A percentile compares a stretch with the other conserved stretches of the same genome.
phyloP scores from a whole-genome alignment of 2,113 vertebrate genomes.

The Psettodes erumei region DNA sequence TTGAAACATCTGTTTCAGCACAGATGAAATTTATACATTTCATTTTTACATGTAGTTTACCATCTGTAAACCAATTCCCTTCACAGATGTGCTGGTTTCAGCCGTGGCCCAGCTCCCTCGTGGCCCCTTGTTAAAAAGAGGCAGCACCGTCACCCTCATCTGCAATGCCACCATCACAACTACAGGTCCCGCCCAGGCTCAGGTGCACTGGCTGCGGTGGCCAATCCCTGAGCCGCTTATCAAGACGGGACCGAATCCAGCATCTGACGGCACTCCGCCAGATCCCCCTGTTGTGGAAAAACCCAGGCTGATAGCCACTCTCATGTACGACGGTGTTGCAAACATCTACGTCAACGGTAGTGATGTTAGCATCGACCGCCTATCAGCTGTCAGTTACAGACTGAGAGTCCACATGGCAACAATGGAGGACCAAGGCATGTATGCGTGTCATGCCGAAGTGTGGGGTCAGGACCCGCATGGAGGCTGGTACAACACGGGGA shows the following conservation, averaged over 20 bases:
- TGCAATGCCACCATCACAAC: conserved; percentile 87
- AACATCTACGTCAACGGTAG: conserved; percentile 71
- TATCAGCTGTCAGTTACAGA: conserved; percentile 81
- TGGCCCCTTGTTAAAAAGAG: conserved; percentile 82
- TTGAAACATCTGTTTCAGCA: background rate
- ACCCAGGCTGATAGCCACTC: conserved; percentile 69
- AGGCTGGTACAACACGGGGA: conserved; percentile 87
- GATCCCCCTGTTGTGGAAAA: background rate
- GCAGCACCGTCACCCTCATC: conserved; percentile 85
- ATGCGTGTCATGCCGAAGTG: conserved; percentile 84
- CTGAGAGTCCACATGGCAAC: conserved; percentile 84
- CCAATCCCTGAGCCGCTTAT: conserved; percentile 51
- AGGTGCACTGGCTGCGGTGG: conserved; percentile 85
- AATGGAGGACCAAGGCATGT: conserved; percentile 85
- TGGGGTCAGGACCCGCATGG: conserved; percentile 87
- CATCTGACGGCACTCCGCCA: rapidly evolving
- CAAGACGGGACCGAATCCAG: background rate
- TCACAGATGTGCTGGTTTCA: conserved; percentile 83
- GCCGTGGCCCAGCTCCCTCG: conserved; percentile 77
- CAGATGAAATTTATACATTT: background rate
- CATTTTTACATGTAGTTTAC: background rate
- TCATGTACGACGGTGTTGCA: conserved; percentile 82
- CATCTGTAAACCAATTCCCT: background rate
- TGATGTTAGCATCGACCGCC: conserved; percentile 86
- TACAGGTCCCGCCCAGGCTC: conserved; percentile 78